Evolutionary conservation across 1,140 invertebrate species (phyloP), one percentile per base, ranked within the genome.

Genomic region (Heliconius nattereri): DNA sequence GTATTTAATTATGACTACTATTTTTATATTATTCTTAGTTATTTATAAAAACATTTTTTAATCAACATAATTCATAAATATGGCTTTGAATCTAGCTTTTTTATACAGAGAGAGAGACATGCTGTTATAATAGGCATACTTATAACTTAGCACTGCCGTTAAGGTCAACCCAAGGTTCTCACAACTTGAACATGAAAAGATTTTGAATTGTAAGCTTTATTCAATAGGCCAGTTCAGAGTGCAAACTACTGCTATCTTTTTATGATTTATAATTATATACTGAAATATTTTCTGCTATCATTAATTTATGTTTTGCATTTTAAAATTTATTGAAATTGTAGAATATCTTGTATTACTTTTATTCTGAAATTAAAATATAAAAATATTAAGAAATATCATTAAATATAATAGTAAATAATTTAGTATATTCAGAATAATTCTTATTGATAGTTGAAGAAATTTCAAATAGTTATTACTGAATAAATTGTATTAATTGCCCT

Each of bases 151-250:
- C 23, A 66, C 60, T 13, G 13, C 60, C 1, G 23, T 66, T 66
- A 66, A 66, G 60, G 60, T 66, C 60, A 66, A 19, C 60, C 6
- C 60, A 66, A 66, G 60, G 60, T 66, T 66, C 60, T 26, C 19
- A 23, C 60, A 66, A 66, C 60, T 66, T 66, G 23, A 66, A 66
- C 60, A 66, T 66, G 60, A 66, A 66, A 66, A 66, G 60, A 66
- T 29, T 66, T 66, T 66, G 23, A 66, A 66, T 66, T 5, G 60
- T 66, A 66, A 66, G 60, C 60, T 66, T 66, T 66, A 66, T 29
- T 66, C 23, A 66, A 66, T 66, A 29, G 60, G 60, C 60, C 23
- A 66, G 57, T 40, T 11, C 11, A 13, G 40, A 66, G 60, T 29
- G 60, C 23, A 66, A 29, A 66, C 60, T 13, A 3, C 60, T 66